These are phyloP conservation scores for Hyppa rectilinea DNA, from an alignment of 2,888 invertebrate genomes.

Conservation along the genomic window DNA sequence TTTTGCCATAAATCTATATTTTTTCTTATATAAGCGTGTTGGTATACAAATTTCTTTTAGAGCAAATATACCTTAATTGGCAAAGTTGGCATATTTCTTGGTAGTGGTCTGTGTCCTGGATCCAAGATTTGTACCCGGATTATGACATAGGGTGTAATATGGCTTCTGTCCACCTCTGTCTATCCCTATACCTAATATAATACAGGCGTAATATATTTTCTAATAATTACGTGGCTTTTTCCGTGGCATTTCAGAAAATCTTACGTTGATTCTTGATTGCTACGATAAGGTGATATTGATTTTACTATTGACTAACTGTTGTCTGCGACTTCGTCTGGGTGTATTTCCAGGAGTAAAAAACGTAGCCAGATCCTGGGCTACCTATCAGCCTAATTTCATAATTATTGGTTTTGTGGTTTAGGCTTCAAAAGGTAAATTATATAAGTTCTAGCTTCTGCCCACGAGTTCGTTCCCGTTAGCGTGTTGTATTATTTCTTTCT, in stretches of 20 bases:
- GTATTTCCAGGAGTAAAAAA: background rate
- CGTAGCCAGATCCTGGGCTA: background rate
- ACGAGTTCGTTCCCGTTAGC: too few relatives aligned
- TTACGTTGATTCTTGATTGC: conserved; percentile 1
- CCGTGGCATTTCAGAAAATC: background rate
- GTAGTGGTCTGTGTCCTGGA: too few relatives aligned
- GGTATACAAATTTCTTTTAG: too few relatives aligned
- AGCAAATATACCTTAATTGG: too few relatives aligned
- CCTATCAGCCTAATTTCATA: background rate
- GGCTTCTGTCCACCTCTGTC: background rate
- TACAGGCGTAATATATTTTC: background rate
- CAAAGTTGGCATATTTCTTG: too few relatives aligned
- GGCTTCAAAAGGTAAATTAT: background rate
- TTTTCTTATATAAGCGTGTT: too few relatives aligned
- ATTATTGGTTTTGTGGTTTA: background rate
- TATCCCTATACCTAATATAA: background rate
- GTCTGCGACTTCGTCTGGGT: background rate
- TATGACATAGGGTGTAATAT: background rate
- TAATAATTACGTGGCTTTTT: conserved; percentile 1
- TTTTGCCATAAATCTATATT: too few relatives aligned
- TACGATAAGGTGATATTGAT: conserved; percentile 15
- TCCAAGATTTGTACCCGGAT: background rate
- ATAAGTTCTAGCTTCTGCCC: too few relatives aligned
- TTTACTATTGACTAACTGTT: conserved; percentile 1
- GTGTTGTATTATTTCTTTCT: too few relatives aligned